Base-by-base conservation (phyloP, 2,797 vertebrate genomes). In the Amblyraja radiata region DNA sequence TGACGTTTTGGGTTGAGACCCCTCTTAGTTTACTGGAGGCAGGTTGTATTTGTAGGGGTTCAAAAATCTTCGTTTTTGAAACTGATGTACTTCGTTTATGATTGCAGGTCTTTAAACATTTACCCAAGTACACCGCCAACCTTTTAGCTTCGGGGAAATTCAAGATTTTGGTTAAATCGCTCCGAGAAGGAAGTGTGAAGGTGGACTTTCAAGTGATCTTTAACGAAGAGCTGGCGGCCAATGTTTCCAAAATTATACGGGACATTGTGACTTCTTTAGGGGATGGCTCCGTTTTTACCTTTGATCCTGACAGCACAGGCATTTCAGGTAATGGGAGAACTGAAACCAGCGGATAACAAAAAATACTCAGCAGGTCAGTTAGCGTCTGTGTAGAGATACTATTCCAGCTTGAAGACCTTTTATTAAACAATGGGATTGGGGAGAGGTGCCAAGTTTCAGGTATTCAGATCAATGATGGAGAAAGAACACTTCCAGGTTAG, bases 131-230 rank as follows among this genome's bases (percentile, higher is more conserved):
- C 14, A 92, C 96, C 77, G 94, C 93, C 77, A 94, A 93, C 83
- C 94, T 97, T 95, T 25, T 98, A 94, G 94, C 96, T 88, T 94
- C 95, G 0, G 95, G 96, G 0, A 91, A 95, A 93, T 94, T 98
- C 93, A 95, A 94, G 92, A 93, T 99, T 58, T 86, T 96, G 93
- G 94, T 98, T 94, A 96, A 68, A 88, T 88, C 84, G 0, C 93
- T 98, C 80, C 94, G 94, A 86, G 94, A 88, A 0, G 97, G 97
- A 90, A 98, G 97, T 0, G 94, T 98, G 0, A 94, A 97, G 83
- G 96, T 97, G 65, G 94, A 94, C 81, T 97, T 98, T 86, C 93
- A 13, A 93, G 36, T 98, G 39, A 93, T 96, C 94, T 93, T 97
- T 79, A 93, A 93, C 3, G 93, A 94, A 10, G 95, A 90, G 21